Conservation (phyloP, 2,888 invertebrate species). For the Hylaea fasciaria region DNA sequence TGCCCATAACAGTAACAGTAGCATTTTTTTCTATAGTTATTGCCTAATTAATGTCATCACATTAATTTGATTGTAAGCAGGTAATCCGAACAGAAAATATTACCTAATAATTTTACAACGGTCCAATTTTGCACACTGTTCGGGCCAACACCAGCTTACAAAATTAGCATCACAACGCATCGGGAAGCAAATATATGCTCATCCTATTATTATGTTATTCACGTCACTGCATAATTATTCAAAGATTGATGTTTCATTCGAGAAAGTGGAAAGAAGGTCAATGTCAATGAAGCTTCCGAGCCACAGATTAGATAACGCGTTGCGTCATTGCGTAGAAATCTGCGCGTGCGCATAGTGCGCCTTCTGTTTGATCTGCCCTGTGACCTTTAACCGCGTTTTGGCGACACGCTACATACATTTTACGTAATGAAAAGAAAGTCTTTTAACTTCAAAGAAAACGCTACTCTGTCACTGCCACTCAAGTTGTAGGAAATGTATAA, state of each 20-base stretch:
- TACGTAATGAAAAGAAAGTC: constrained; percentile 18
- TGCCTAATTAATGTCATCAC: not conserved
- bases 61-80: not conserved
- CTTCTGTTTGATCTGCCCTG: constrained; percentile 20
- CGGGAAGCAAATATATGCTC: not conserved
- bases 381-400: constrained; percentile 21
- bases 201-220: constrained; percentile 2
- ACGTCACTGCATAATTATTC: constrained; percentile 6
- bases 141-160: too few species aligned
- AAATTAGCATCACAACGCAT: not conserved
- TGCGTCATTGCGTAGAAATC: constrained; percentile 27
- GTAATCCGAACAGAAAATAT: constrained; percentile 6
- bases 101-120: not conserved
- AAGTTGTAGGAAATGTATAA: too few species aligned
- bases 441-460: constrained; percentile 1
- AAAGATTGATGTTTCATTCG: constrained; percentile 34
- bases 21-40: not conserved
- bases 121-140: not conserved
- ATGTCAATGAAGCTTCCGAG: constrained; percentile 44
- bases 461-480: not conserved
- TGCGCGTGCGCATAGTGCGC: constrained; percentile 7
- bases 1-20: too few species aligned
- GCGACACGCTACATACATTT: constrained; percentile 1
- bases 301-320: constrained; percentile 44
- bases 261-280: constrained; percentile 55